phyloP scores from a whole-genome alignment of 2,888 invertebrate genomes.

The Shargacucullia verbasci region DNA sequence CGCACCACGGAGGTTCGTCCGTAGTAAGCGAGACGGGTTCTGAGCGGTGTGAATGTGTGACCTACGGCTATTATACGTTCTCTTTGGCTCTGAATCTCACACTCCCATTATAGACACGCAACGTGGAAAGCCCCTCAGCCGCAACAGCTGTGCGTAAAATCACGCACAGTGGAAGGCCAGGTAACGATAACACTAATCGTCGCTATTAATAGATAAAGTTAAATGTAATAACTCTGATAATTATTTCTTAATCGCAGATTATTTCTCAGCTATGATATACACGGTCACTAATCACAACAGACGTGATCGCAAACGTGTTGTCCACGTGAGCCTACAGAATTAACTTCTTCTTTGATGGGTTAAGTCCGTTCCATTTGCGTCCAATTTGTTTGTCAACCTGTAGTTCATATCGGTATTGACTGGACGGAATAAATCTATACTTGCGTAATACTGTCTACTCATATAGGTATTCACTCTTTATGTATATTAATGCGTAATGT shows the following conservation, averaged over 20 bases:
- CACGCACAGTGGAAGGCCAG: no score
- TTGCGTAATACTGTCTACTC: background rate
- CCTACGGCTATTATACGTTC: no score
- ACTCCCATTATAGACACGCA: no score
- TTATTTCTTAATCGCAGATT: slow-evolving; percentile 3
- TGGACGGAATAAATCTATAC: slow-evolving; percentile 19
- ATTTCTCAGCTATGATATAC: slow-evolving; percentile 15
- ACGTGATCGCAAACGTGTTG: slow-evolving; percentile 13
- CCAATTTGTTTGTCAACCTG: slow-evolving; percentile 48
- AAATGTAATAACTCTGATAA: background rate
- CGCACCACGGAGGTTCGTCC: no score
- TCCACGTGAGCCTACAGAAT: slow-evolving; percentile 49
- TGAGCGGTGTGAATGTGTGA: no score
- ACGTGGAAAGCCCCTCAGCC: no score
- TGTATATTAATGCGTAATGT: background rate
- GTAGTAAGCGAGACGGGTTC: no score
- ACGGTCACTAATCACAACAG: slow-evolving; percentile 37
- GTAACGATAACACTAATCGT: background rate
- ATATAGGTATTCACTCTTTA: background rate
- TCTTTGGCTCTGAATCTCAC: no score
- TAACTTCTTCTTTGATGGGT: slow-evolving; percentile 36
- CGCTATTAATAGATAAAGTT: background rate
- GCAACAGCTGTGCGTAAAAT: no score
- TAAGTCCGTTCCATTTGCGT: slow-evolving; percentile 45
- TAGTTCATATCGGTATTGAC: slow-evolving; percentile 21